A percentile compares a stretch with the other conserved stretches of the same genome.
phyloP scores from a whole-genome alignment of 2,797 vertebrate genomes.

The Chloroceryle inda region DNA sequence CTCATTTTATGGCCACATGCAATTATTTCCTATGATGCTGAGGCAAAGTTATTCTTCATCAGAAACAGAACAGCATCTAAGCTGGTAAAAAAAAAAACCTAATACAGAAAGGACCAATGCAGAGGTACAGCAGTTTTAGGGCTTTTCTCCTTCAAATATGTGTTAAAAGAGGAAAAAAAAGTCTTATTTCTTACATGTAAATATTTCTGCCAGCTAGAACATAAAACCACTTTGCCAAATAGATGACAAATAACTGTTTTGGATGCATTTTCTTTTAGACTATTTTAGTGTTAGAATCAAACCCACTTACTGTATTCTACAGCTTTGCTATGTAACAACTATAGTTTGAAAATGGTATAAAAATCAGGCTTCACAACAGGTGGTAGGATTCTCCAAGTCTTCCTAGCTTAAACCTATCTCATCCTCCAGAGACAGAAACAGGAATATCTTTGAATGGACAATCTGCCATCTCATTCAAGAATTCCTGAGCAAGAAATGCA shows the following conservation, averaged over 20 bases:
- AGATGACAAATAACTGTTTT: not conserved
- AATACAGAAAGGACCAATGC: not conserved
- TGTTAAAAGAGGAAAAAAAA: not conserved
- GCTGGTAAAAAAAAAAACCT: not conserved
- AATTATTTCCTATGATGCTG: slow-evolving; percentile 49
- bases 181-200: not conserved
- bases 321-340: not conserved
- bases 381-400: not conserved
- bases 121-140: not conserved
- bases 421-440: not conserved
- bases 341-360: not conserved
- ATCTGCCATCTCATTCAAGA: not conserved
- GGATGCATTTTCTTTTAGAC: not conserved
- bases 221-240: not conserved
- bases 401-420: not conserved
- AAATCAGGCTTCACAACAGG: not conserved
- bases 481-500: not conserved
- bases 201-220: not conserved
- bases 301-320: not conserved
- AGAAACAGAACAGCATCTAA: not conserved
- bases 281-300: not conserved
- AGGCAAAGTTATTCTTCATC: slow-evolving; percentile 19
- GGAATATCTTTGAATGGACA: not conserved
- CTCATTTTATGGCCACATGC: slow-evolving; percentile 32
- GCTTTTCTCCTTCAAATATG: not conserved